Evolutionary conservation across 2,797 vertebrate species (phyloP), one percentile per base, ranked within the genome.

Genomic region (Scolopax rusticola): DNA sequence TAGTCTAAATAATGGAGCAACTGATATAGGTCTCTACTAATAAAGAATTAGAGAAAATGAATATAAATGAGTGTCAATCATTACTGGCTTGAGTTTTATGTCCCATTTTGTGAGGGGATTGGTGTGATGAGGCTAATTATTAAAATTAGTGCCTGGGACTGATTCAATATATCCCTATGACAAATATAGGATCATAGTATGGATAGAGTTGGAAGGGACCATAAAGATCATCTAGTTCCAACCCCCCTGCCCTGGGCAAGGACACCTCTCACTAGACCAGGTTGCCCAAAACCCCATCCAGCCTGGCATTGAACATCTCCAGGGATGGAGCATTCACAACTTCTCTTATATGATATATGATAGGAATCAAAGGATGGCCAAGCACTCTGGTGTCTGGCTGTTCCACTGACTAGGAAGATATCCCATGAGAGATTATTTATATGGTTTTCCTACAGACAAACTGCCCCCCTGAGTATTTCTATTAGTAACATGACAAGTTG

Each of bases 41-140:
- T 47, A 85, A 68, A 63, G 53, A 81, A 89, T 75, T 78, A 50
- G 86, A 84, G 30, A 92, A 80, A 90, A 70, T 47, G 1, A 63
- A 56, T 84, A 56, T 60, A 71, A 74, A 84, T 71, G 41, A 71
- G 33, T 24, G 20, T 67, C 54, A 86, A 23, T 81, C 53, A 81
- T 33, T 43, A 48, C 9, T 16, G 19, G 5, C 32, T 90, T 45
- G 56, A 68, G 56, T 19, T 14, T 60, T 59, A 57, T 19, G 11
- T 48, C 28, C 16, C 28, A 56, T 68, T 57, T 64, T 32, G n/a
- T 59, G n/a, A n/a, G n/a, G n/a, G n/a, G n/a, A n/a, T 5, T 38
- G 33, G 32, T 47, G 24, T 33, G 64, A 70, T 5, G 10, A 83
- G 65, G 30, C 1, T 21, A 80, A 65, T 57, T 12, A 51, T 2